Evolutionary conservation across 2,888 invertebrate species (phyloP).

Genomic region (Mesoligia furuncula): DNA sequence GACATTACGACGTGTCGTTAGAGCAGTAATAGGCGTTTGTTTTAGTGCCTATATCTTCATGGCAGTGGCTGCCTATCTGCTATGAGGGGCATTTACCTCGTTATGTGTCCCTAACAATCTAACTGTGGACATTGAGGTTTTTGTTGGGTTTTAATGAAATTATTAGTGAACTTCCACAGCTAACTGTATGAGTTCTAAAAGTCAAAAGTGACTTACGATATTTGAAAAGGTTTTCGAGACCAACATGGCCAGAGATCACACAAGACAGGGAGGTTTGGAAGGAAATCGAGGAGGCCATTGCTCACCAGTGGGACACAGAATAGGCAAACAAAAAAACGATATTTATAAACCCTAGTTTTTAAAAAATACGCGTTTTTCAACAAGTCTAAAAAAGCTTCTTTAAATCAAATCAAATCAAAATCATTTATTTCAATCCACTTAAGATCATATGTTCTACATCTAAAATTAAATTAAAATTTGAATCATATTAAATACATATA

Average conservation of each 20-base stretch:
- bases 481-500: too few species aligned
- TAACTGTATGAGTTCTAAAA: background rate
- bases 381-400: background rate
- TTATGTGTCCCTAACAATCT: constrained; percentile 37
- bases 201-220: background rate
- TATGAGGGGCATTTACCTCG: constrained; percentile 49
- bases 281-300: accelerated
- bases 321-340: background rate
- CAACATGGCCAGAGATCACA: background rate
- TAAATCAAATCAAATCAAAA: too few species aligned
- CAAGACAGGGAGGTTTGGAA: background rate
- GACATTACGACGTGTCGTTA: constrained; percentile 67
- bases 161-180: background rate
- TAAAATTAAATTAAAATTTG: too few species aligned
- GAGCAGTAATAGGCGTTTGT: constrained; percentile 66
- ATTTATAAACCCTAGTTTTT: background rate
- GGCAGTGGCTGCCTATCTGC: constrained; percentile 53
- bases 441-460: too few species aligned
- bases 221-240: background rate
- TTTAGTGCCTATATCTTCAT: constrained; percentile 64
- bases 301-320: background rate
- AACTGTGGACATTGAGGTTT: constrained; percentile 26
- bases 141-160: background rate
- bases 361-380: background rate
- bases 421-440: too few species aligned